A percentile compares a stretch with the other conserved stretches of the same genome.
Conservation (phyloP, 2,888 invertebrate species). For the Dryococelus australis region DNA sequence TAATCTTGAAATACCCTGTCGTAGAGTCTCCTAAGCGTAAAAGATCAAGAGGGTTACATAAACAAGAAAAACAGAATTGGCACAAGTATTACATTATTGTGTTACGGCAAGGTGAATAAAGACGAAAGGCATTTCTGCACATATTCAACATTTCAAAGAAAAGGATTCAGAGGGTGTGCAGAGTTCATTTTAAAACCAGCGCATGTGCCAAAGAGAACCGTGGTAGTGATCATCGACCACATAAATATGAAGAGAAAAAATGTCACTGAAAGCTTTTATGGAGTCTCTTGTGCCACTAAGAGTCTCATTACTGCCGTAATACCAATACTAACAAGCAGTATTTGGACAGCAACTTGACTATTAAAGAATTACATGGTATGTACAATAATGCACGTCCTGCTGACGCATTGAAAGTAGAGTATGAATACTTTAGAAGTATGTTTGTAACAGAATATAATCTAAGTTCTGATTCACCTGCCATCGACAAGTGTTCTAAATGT, state of each 20-base stretch:
- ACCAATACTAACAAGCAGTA: background rate
- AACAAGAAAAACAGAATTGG: constrained; percentile 2
- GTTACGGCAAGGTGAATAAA: background rate
- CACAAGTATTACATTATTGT: constrained; percentile 9
- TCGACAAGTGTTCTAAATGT: constrained; percentile 42
- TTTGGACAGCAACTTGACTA: background rate
- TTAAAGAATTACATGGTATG: background rate
- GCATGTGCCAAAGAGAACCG: background rate
- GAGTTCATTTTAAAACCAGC: background rate
- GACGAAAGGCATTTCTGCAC: background rate
- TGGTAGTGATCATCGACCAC: background rate
- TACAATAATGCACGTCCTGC: background rate
- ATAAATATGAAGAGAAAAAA: constrained; percentile 12
- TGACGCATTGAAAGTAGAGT: constrained; percentile 35
- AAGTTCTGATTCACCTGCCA: constrained; percentile 45
- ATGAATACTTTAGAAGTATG: constrained; percentile 42
- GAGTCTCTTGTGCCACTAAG: constrained; percentile 25
- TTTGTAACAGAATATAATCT: constrained; percentile 47
- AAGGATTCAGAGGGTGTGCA: background rate
- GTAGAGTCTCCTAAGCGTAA: background rate
- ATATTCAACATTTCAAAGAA: constrained; percentile 12
- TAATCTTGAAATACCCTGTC: background rate
- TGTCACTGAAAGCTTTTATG: background rate
- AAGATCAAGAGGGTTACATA: background rate
- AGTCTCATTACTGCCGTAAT: constrained; percentile 13